These are phyloP conservation scores for Gorilla gorilla DNA, from an alignment of 2,113 vertebrate genomes.

Conservation along the genomic window DNA sequence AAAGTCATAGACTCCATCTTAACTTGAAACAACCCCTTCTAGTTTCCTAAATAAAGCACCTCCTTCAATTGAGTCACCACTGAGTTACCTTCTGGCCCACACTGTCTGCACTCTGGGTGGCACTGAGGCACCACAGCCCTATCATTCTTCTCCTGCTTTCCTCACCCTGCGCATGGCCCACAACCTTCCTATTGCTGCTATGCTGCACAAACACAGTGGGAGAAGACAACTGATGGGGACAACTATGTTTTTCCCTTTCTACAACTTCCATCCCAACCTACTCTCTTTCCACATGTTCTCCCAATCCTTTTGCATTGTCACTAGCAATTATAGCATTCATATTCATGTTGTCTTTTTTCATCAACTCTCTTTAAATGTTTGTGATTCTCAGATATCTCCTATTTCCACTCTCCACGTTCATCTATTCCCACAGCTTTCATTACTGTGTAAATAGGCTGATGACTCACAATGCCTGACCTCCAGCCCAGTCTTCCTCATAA, in stretches of 20 bases:
- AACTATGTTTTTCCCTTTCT: neutral
- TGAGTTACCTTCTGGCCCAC: neutral
- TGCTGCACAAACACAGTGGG: no score
- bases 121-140: neutral
- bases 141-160: neutral
- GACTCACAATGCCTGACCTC: neutral
- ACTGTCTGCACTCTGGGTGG: accelerated
- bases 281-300: neutral
- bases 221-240: neutral
- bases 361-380: neutral
- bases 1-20: neutral
- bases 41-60: neutral
- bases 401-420: neutral
- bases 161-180: accelerated
- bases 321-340: neutral
- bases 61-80: neutral
- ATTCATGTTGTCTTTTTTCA: neutral
- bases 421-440: neutral
- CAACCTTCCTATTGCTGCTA: neutral
- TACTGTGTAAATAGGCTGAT: no score
- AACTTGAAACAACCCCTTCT: neutral
- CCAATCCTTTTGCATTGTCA: neutral
- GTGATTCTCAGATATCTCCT: neutral
- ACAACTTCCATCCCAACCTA: neutral
- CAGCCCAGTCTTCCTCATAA: neutral